Percentiles rank a stretch among this genome's conserved stretches.
These are phyloP conservation scores for Glossophaga mutica DNA, from an alignment of 2,797 vertebrate species.

Conservation along the genomic window DNA sequence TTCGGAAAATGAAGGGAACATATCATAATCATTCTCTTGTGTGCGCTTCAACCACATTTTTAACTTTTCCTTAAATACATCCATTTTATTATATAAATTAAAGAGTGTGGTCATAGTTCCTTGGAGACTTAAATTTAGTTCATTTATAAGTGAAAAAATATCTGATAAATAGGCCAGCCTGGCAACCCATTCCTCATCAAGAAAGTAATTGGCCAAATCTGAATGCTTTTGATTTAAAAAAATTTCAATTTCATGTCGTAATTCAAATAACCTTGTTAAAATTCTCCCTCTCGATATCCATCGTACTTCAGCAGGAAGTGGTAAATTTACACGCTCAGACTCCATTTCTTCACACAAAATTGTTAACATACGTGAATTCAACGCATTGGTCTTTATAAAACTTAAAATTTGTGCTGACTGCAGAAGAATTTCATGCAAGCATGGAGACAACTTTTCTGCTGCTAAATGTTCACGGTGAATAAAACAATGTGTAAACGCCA, in stretches of 20 bases:
- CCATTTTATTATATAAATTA: constrained; percentile 68
- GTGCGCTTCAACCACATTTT: constrained; percentile 60
- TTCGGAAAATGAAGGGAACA: constrained; percentile 69
- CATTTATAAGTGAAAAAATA: constrained; percentile 73
- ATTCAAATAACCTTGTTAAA: constrained; percentile 72
- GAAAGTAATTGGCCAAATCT: constrained; percentile 66
- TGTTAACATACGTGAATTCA: constrained; percentile 62
- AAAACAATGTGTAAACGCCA: constrained; percentile 69
- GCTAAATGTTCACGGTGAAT: constrained; percentile 74
- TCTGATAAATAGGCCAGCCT: constrained; percentile 71
- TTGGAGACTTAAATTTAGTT: constrained; percentile 66
- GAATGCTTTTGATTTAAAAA: constrained; percentile 72
- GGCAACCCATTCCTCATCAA: constrained; percentile 69
- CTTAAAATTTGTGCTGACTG: constrained; percentile 72
- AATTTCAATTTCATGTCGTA: constrained; percentile 71
- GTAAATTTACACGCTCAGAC: constrained; percentile 48
- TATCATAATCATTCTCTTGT: constrained; percentile 62
- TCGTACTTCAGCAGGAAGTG: constrained; percentile 63
- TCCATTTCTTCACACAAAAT: constrained; percentile 68
- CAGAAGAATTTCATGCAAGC: constrained; percentile 69
- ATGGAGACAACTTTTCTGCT: constrained; percentile 62
- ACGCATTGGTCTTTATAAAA: constrained; percentile 68
- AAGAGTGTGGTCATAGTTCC: constrained; percentile 71
- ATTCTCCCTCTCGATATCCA: constrained; percentile 68
- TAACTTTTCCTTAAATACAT: constrained; percentile 66